Evolutionary conservation across 2,113 vertebrate species (phyloP), one percentile per base, ranked within the genome.

Genomic region (Blennius ocellaris): DNA sequence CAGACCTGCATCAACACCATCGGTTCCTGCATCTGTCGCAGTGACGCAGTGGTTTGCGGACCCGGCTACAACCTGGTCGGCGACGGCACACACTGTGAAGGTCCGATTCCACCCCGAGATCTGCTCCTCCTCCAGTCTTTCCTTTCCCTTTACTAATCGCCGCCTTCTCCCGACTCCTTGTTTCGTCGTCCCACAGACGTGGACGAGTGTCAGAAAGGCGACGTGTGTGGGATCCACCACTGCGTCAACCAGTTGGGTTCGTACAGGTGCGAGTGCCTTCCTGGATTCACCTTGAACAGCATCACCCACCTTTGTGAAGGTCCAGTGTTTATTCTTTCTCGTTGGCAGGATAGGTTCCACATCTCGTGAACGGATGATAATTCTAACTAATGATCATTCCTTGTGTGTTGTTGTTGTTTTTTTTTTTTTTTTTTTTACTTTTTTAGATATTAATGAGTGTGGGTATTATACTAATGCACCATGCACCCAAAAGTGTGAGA

Each of bases 401-500:
- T 2, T 30, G 21, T 30, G 21, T 30, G 21, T 30, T 30, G 4
- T 30, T 30, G 21, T 30, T 30, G 21, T 30, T 30, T 30, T n/a
- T n/a, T n/a, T n/a, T n/a, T n/a, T n/a, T n/a, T n/a, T n/a, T n/a
- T n/a, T n/a, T n/a, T n/a, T n/a, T 30, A 2, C 21, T 2, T 2
- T 30, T 77, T 5, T 76, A 98, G 97, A 97, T 85, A 81, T 97
- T 64, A 96, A 98, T 0, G 97, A 98, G 69, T 99, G 97, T 78
- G 91, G 94, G 49, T 92, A 95, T 57, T 97, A 95, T 71, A 92
- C 96, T 0, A 95, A 94, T 11, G 95, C 93, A n/a, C 93, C 98
- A 6, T 99, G 97, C 9, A 94, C 94, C 51, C 97, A 99, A 89
- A 97, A 94, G 80, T 99, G 97, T 55, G 95, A 96, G 21, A 99